Percentiles rank a stretch among this genome's conserved stretches.
phyloP scores from a whole-genome alignment of 2,113 vertebrate species.

The Potamarius usumacintae region DNA sequence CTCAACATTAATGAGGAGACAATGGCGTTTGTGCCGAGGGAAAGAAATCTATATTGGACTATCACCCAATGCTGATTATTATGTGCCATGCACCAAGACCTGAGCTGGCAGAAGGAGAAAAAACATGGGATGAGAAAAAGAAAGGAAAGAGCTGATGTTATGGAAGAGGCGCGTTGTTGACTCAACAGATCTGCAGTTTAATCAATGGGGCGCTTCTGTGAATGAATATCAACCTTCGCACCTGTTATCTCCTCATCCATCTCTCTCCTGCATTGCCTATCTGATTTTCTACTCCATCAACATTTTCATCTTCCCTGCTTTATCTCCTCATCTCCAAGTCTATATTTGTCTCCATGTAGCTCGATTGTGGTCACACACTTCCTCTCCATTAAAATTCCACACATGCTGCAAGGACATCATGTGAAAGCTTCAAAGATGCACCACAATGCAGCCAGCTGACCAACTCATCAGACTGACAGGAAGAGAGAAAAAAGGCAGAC shows the following conservation, averaged over 20 bases:
- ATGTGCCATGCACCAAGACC: background rate
- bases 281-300: conserved; percentile 3
- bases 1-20: background rate
- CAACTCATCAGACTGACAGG: background rate
- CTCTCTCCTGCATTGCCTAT: conserved; percentile 7
- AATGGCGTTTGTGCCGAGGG: background rate
- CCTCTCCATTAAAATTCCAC: conserved; percentile 36
- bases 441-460: conserved; percentile 11
- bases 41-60: background rate
- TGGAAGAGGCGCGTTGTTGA: conserved; percentile 43
- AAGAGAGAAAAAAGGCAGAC: background rate
- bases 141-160: conserved; percentile 1
- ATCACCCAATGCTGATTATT: background rate
- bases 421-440: background rate
- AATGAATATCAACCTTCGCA: conserved; percentile 23
- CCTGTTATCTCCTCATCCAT: background rate
- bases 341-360: background rate
- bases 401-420: background rate
- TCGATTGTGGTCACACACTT: conserved; percentile 22
- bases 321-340: background rate
- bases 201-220: conserved; percentile 38
- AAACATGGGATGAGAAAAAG: background rate
- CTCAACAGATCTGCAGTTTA: conserved; percentile 50
- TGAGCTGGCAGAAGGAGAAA: background rate
- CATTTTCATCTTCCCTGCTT: conserved; percentile 1